Base-by-base conservation (phyloP, 2,888 invertebrate genomes). In the Yponomeuta malinellus region DNA sequence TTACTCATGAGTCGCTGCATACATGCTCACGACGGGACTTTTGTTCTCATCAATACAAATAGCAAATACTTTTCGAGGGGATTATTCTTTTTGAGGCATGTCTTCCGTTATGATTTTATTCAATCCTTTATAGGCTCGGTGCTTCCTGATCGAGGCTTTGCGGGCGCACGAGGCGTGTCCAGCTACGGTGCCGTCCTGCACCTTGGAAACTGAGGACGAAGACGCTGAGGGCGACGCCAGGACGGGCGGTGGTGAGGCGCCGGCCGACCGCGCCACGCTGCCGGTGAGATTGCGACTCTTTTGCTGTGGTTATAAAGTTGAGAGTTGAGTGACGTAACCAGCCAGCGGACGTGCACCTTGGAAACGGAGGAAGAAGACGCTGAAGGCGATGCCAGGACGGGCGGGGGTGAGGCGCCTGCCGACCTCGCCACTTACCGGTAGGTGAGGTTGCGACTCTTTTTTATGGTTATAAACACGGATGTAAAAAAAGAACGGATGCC, bases 181-280 rank as follows among this genome's bases (percentile, higher is more conserved):
- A 77, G 82, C 81, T 0, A 77, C 69, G 10, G 31, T 78, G 0
- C 83, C 87, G 0, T 83, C 52, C 80, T 10, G 77, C 79, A 15
- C 52, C 2, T 74, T 92, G 79, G 79, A 94, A 79, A 74, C 93
- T 70, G 81, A 89, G 76, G 93, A 83, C 63, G 89, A 89, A 12
- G 89, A 90, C 71, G 78, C 76, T 0, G 91, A 89, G 31, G 90
- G 88, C 0, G 93, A 94, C 75, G 94, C 95, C 0, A 93, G 95
- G 4, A 95, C 94, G 65, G 95, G 95, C 0, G 95, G 95, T 0
- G 95, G 95, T 0, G 95, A 95, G 78, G 95, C 95, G 0, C 95
- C 95, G 0, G 95, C 95, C 0, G 94, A 94, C 72, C 91, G 89
- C 52, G 82, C 85, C n/a, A 90, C 90, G 0, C 73, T 91, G 71